These are phyloP conservation scores for Heliocidaris tuberculata DNA, from an alignment of 35 echinoderm and acorn worm genomes.

Conservation along the genomic window DNA sequence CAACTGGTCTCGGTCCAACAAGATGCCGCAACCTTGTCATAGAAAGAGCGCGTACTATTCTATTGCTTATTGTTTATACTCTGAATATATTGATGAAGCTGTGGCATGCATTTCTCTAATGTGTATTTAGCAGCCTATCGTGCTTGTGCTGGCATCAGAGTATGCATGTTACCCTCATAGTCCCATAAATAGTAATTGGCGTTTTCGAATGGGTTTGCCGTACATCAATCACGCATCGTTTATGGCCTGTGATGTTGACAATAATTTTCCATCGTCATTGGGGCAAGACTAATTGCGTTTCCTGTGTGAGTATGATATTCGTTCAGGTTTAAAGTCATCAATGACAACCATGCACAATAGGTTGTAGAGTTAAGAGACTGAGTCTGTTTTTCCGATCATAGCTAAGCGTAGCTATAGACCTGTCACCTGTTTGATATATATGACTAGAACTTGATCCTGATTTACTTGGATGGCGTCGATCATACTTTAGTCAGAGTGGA, in stretches of 20 bases:
- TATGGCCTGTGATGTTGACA: constrained; percentile 36
- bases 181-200: constrained; percentile 33
- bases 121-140: neutral
- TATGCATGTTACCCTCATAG: constrained; percentile 17
- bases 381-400: neutral
- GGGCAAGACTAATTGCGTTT: constrained; percentile 37
- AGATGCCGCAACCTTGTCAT: neutral
- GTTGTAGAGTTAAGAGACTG: neutral
- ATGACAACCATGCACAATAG: neutral
- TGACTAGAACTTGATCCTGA: too few species aligned
- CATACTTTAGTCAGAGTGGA: neutral
- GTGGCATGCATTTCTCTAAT: neutral
- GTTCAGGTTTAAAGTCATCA: neutral
- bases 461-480: neutral
- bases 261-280: constrained; percentile 41
- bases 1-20: neutral
- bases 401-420: neutral
- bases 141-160: neutral
- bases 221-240: constrained; percentile 39
- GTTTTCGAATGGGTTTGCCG: constrained; percentile 25
- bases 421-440: neutral
- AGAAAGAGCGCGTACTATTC: neutral
- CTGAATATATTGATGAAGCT: too few species aligned
- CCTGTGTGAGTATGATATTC: neutral
- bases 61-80: too few species aligned